A percentile compares a stretch with the other conserved stretches of the same genome.
phyloP scores from a whole-genome alignment of 2,888 invertebrate genomes.

The Liodrosophila aerea region DNA sequence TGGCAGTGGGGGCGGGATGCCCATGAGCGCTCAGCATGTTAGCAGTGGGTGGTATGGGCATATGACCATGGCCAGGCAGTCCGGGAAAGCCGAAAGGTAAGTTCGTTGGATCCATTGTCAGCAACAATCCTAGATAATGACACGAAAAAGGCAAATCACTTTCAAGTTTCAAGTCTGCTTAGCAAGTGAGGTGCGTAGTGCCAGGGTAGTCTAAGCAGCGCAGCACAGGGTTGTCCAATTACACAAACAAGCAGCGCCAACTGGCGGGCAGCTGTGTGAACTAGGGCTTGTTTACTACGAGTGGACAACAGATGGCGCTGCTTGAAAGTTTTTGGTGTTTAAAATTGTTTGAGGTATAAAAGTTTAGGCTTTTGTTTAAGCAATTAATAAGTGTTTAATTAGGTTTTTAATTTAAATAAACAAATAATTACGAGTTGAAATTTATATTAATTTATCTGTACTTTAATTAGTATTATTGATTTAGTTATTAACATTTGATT shows the following conservation, averaged over 20 bases:
- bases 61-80: conserved; percentile 79
- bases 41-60: conserved; percentile 79
- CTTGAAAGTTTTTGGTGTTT: too few relatives aligned
- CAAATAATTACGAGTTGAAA: too few relatives aligned
- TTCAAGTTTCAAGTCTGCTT: too few relatives aligned
- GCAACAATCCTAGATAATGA: conserved; percentile 18
- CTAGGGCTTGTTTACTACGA: neutral
- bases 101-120: conserved; percentile 80
- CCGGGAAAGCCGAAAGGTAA: conserved; percentile 80
- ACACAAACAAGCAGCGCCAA: conserved; percentile 20
- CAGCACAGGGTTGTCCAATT: conserved; percentile 34
- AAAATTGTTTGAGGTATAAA: too few relatives aligned
- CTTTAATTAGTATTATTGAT: too few relatives aligned
- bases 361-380: too few relatives aligned
- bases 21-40: conserved; percentile 71
- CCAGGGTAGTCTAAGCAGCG: conserved; percentile 28
- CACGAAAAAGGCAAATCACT: conserved; percentile 10
- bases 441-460: too few relatives aligned
- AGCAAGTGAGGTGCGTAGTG: conserved; percentile 41
- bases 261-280: conserved; percentile 17
- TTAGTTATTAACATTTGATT: too few relatives aligned
- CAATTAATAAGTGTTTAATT: too few relatives aligned
- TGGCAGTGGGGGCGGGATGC: conserved; percentile 80
- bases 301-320: conserved; percentile 22
- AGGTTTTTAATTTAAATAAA: too few relatives aligned